phyloP scores from a whole-genome alignment of 2,888 invertebrate species.

The Epicampocera succincta region DNA sequence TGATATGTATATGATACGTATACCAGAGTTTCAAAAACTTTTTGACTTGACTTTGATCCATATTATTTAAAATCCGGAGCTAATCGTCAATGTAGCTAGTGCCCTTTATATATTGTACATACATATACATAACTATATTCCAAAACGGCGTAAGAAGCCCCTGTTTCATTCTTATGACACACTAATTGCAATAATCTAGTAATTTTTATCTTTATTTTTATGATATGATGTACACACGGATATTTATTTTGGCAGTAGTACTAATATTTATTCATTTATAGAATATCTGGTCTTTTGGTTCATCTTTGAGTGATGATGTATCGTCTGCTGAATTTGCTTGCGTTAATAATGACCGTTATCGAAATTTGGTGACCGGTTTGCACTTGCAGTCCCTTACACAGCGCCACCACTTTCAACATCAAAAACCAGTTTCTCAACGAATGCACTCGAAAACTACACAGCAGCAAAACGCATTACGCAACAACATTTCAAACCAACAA shows the following conservation, averaged over 20 bases:
- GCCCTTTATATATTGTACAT: no score
- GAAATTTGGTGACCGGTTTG: constrained; percentile 46
- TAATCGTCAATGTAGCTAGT: no score
- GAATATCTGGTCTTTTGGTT: constrained; percentile 59
- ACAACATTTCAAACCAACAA: constrained; percentile 30
- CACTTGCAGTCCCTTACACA: constrained; percentile 54
- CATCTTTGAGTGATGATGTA: constrained; percentile 44
- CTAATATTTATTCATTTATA: constrained; percentile 18
- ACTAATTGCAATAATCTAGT: no score
- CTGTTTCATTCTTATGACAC: no score
- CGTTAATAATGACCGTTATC: constrained; percentile 52
- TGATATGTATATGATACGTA: no score
- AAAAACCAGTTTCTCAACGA: constrained; percentile 30
- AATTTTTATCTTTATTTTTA: no score
- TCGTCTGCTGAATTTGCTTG: constrained; percentile 40
- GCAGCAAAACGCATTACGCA: constrained; percentile 25
- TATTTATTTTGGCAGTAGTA: not conserved
- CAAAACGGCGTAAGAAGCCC: no score
- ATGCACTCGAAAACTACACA: constrained; percentile 29
- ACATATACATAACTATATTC: no score
- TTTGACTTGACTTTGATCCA: no score
- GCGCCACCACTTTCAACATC: constrained; percentile 49
- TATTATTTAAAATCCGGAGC: no score
- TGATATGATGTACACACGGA: no score
- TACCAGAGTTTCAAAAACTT: no score